Base-by-base conservation (phyloP, 2,113 vertebrate species). In the Pteronura brasiliensis region DNA sequence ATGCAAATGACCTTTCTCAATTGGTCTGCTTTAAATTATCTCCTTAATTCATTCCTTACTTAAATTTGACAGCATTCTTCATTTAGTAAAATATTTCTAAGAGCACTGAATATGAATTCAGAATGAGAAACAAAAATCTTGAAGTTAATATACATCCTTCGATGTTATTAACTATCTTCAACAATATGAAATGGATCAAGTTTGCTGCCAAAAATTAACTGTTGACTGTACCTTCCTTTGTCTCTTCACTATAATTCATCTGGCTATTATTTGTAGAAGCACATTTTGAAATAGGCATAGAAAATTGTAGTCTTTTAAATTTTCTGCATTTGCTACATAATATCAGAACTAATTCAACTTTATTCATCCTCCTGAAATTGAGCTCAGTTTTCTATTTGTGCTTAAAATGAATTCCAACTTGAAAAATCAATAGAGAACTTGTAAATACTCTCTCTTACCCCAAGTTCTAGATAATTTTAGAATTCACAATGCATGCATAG, bases 341-440 rank as follows among this genome's bases (percentile, higher is more conserved):
- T 90, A 96, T 97, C n/a, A 97, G 92, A 98, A 90, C 71, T 91
- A 98, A 97, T 65, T 96, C 59, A 98, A 98, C 36, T 91, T 97
- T 98, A 98, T 95, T 95, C 82, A 52, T 96, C 52, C 65, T 96
- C 92, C 61, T 91, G 81, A 98, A 98, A 98, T 65, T 97, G 97
- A 98, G 89, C 93, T 98, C 59, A 21, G 90, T 85, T 98, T 98
- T 97, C 96, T 97, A 98, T 97, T 92, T 97, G 61, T 77, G 95
- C 86, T 98, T 98, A 82, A 98, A 98, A 96, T 97, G 93, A 98
- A 97, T 97, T 97, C 79, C 76, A 97, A 69, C 90, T 98, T 98
- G 84, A 59, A 98, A 88, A 98, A 98, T 98, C 95, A 98, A 96
- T 97, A 97, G 4, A 9, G 97, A 98, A 44, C 69, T 97, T 96